Percentiles rank a stretch among this genome's conserved stretches.
phyloP scores from a whole-genome alignment of 2,113 vertebrate genomes.

The Platanista minor region DNA sequence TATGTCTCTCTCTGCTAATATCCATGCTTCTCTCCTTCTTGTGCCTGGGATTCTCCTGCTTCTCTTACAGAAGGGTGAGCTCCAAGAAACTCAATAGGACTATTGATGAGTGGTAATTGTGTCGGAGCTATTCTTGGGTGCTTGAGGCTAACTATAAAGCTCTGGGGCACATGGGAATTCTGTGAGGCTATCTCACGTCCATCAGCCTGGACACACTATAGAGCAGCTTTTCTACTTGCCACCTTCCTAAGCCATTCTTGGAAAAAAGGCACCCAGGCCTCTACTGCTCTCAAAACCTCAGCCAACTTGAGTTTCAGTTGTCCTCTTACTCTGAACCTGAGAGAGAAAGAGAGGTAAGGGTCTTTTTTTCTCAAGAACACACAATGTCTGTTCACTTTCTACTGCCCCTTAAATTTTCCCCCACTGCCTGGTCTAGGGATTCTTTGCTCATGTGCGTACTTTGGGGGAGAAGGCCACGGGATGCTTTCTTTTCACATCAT shows the following conservation, averaged over 20 bases:
- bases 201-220: background rate
- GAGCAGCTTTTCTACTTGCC: background rate
- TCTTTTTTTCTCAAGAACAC: background rate
- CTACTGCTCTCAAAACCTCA: background rate
- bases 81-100: background rate
- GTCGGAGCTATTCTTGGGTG: background rate
- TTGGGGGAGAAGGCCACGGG: background rate
- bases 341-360: background rate
- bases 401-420: background rate
- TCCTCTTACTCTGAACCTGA: background rate
- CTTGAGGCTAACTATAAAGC: background rate
- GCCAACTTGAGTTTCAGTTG: background rate
- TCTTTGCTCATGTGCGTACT: background rate
- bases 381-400: background rate
- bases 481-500: background rate
- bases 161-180: background rate
- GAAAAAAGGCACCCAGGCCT: background rate
- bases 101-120: background rate
- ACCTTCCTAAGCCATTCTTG: background rate
- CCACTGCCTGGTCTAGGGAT: background rate
- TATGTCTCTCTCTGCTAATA: background rate
- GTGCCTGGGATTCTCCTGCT: background rate
- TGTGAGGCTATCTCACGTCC: background rate
- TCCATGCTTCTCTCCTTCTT: background rate
- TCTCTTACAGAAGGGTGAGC: background rate